A percentile compares a stretch with the other conserved stretches of the same genome.
Conservation (phyloP, 1,140 invertebrate genomes). For the Aphelinus atriplicis region DNA sequence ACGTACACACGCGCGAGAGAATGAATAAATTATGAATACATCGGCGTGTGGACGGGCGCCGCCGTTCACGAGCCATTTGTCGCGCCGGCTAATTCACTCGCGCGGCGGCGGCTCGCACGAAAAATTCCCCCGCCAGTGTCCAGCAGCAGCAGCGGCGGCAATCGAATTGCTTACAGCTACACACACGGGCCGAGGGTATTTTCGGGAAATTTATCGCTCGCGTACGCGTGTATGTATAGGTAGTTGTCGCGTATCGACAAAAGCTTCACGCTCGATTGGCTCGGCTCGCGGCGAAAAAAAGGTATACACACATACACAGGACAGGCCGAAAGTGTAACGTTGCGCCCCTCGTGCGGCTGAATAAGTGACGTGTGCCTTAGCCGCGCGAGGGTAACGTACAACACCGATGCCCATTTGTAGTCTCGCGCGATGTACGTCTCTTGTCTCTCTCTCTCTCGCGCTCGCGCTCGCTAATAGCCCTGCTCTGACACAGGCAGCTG, state of each 20-base stretch:
- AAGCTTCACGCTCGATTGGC: constrained; percentile 55
- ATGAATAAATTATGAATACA: constrained; percentile 36
- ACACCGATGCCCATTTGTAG: constrained; percentile 25
- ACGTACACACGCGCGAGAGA: neutral
- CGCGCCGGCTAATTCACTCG: constrained; percentile 17
- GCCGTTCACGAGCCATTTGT: constrained; percentile 36
- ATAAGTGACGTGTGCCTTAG: constrained; percentile 40
- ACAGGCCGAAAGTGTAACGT: constrained; percentile 14
- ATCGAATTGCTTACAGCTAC: neutral
- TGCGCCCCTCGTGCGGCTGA: constrained; percentile 37
- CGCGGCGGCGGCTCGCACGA: no score
- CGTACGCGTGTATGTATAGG: constrained; percentile 39
- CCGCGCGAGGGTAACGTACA: constrained; percentile 4
- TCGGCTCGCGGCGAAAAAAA: constrained; percentile 34
- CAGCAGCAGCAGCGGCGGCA: neutral
- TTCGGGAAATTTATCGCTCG: constrained; percentile 51
- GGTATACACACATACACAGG: constrained; percentile 3
- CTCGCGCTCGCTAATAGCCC: constrained; percentile 2
- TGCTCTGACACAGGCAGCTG: no score
- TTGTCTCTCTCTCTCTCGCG: neutral
- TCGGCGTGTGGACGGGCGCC: neutral
- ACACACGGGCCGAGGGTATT: constrained; percentile 41
- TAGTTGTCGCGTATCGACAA: constrained; percentile 46
- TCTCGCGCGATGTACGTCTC: neutral
- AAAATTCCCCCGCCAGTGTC: neutral